These are phyloP conservation scores for Drosophila serrata DNA, from an alignment of 1,140 invertebrate species.

Conservation along the genomic window DNA sequence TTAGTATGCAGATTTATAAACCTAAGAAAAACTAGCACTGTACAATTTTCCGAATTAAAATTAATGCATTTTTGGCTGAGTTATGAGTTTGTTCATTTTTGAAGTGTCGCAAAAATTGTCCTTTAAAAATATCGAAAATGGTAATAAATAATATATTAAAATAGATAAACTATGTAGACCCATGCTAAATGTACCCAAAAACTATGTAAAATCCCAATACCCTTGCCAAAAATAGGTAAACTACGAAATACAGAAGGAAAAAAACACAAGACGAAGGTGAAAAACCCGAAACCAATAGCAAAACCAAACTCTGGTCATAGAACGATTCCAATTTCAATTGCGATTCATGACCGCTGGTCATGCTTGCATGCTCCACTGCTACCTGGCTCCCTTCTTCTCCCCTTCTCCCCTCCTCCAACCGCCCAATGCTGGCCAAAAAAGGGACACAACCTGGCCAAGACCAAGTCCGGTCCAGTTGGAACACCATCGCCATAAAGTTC, in stretches of 20 bases:
- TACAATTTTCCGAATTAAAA: too few species aligned
- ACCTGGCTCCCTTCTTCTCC: slow-evolving; percentile 1
- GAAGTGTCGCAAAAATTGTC: too few species aligned
- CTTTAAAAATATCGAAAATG: too few species aligned
- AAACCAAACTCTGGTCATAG: slow-evolving; percentile 57
- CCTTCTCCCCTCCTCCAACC: background rate
- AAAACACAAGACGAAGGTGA: slow-evolving; percentile 4
- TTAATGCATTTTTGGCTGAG: too few species aligned
- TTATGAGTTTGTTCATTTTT: too few species aligned
- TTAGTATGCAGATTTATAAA: too few species aligned
- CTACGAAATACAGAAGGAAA: background rate
- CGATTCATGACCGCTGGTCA: slow-evolving; percentile 62
- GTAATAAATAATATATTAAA: too few species aligned
- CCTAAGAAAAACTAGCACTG: too few species aligned
- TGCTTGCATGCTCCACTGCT: slow-evolving; percentile 53
- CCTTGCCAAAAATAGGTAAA: slow-evolving; percentile 12
- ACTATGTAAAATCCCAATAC: background rate
- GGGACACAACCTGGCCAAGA: slow-evolving; percentile 74
- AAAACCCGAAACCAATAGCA: slow-evolving; percentile 25
- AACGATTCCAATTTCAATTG: slow-evolving; percentile 64
- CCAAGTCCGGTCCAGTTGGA: slow-evolving; percentile 59
- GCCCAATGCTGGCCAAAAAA: slow-evolving; percentile 37
- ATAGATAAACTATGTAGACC: too few species aligned
- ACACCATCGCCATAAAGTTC: slow-evolving; percentile 72
- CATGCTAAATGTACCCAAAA: background rate